Base-by-base conservation (phyloP, 2,797 vertebrate species). In the Anguilla megastoma region DNA sequence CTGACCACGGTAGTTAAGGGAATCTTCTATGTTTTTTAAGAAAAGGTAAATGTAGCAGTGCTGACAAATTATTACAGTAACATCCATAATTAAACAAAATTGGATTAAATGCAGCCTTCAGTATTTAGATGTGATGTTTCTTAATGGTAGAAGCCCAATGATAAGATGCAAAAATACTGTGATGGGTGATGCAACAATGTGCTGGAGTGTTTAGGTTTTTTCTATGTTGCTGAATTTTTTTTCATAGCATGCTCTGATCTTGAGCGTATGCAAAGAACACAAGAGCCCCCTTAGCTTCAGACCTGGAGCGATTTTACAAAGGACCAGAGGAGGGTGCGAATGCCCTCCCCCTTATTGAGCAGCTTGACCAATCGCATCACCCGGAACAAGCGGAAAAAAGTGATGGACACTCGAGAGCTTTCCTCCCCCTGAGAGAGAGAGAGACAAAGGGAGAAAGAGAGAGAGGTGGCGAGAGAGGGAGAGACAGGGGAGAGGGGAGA, bases 231-330 rank as follows among this genome's bases (percentile, higher is more conserved):
- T 74, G 27, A 30, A n/a, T 4, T 4, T 18, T 21, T 0, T n/a
- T 66, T 66, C 24, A 24, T 66, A n/a, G 6, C 21, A 5, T 7
- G 24, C 21, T 3, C 18, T 63, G 7, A 63, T 21, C 18, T 63
- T n/a, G 60, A 52, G 50, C 50, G 50, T 2, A 10, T 10, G 9
- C n/a, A 30, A 6, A 7, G 8, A 71, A 71, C 30, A 76, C 74
- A 76, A 18, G n/a, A 8, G 41, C 33, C 3, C 5, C 71, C 16
- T 50, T 87, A 6, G 3, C 83, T 86, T 71, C 96, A 94, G 76
- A 99, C 98, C 98, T 99, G 98, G 90, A 99, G 97, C 2, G 98
- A 99, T 88, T 99, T 99, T 92, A 99, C 97, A 89, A 99, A 99
- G 0, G 98, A 99, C 98, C 98, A 99, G 88, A 99, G 95, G 85